Percentiles rank a stretch among this genome's conserved stretches.
Evolutionary conservation across 2,797 vertebrate genomes (phyloP).

Genomic region (Tympanoctomys barrerae): DNA sequence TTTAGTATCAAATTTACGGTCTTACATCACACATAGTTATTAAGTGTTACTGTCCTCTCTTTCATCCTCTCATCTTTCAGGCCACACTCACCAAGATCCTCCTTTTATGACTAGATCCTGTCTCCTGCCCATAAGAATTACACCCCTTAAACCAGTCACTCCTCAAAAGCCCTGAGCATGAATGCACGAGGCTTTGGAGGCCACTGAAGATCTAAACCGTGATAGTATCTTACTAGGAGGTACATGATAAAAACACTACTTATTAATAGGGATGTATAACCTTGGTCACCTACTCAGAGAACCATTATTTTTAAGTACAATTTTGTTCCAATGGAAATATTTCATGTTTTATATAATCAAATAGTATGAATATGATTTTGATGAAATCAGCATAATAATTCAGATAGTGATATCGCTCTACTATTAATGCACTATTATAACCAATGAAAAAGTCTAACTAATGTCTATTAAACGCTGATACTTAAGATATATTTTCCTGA

Average conservation of each 20-base stretch:
- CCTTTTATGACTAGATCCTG: not conserved
- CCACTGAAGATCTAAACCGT: not conserved
- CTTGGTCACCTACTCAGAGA: not conserved
- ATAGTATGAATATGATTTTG: conserved; percentile 21
- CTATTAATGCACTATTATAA: conserved; percentile 13
- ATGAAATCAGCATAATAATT: not conserved
- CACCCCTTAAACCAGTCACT: not conserved
- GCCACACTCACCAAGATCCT: not conserved
- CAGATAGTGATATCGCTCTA: not conserved
- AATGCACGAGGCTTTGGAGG: not conserved
- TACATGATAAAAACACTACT: not conserved
- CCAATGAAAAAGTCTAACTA: not conserved
- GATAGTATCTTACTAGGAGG: not conserved
- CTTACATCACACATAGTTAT: not conserved
- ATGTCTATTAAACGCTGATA: not conserved
- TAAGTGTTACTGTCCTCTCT: not conserved
- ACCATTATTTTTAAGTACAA: not conserved
- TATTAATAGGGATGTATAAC: not conserved
- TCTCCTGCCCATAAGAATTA: not conserved
- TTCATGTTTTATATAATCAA: not conserved
- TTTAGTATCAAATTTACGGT: not conserved
- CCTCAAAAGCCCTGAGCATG: not conserved
- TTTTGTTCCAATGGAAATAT: conserved; percentile 19
- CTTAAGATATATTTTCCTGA: not conserved
- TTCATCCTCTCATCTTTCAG: not conserved